Evolutionary conservation across 2,888 invertebrate genomes (phyloP).

Genomic region (Isotomurus palustris): DNA sequence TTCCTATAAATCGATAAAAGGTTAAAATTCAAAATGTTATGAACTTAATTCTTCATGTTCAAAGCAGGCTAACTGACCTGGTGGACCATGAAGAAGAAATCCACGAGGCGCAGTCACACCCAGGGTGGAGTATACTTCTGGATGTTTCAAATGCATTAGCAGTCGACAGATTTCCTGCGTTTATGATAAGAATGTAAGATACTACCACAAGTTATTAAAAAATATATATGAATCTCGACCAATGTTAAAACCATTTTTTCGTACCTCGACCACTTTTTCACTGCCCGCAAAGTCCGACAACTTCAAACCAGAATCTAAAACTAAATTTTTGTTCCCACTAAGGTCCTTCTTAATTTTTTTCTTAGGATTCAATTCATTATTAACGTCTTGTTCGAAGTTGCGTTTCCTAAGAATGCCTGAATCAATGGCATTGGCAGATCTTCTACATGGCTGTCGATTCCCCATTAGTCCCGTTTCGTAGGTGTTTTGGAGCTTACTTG

Average conservation of each 20-base stretch:
- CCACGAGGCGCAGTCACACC: constrained; percentile 86
- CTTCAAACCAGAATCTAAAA: constrained; percentile 48
- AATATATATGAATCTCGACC: not conserved
- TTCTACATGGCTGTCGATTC: not conserved
- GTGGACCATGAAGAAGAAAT: constrained; percentile 89
- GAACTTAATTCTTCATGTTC: too few relatives aligned
- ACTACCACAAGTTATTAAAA: not conserved
- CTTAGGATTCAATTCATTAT: constrained; percentile 8
- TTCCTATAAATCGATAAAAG: constrained; percentile 10
- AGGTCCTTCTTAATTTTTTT: constrained; percentile 31
- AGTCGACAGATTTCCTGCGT: constrained; percentile 50
- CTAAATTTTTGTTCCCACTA: constrained; percentile 6
- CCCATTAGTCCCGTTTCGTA: constrained; percentile 2
- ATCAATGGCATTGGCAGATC: not conserved
- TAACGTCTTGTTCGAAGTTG: not conserved
- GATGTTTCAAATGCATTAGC: constrained; percentile 79
- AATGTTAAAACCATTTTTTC: not conserved
- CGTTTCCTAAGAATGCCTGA: not conserved
- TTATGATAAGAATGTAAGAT: not conserved
- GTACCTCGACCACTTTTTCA: constrained; percentile 62
- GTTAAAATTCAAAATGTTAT: constrained; percentile 42
- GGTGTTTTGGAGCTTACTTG: not conserved
- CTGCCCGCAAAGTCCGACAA: constrained; percentile 79
- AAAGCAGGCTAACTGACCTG: constrained; percentile 53
- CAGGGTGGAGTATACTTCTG: constrained; percentile 77